phyloP scores from a whole-genome alignment of 2,797 vertebrate genomes.

The Kryptopterus vitreolus region DNA sequence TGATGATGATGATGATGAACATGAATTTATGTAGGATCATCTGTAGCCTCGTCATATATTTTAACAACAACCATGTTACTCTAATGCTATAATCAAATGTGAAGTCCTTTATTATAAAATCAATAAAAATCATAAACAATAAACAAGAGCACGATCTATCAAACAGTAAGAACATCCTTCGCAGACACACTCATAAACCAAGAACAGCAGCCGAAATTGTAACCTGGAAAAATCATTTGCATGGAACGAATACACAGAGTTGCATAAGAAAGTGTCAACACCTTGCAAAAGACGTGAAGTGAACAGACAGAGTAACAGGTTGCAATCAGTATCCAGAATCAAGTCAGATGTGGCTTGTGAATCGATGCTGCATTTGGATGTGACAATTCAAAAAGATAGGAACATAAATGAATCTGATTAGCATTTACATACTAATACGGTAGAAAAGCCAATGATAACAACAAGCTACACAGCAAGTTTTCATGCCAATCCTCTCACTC shows the following conservation, averaged over 20 bases:
- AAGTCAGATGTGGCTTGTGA: not conserved
- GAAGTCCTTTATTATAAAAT: not conserved
- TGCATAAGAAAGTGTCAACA: not conserved
- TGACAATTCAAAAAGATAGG: not conserved
- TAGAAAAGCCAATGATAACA: not conserved
- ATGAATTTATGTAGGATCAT: not conserved
- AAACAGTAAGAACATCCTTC: not conserved
- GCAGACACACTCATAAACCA: not conserved
- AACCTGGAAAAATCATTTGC: not conserved
- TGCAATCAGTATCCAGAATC: slow-evolving; percentile 2
- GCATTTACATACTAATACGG: not conserved
- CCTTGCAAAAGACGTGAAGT: not conserved
- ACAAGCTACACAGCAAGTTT: not conserved
- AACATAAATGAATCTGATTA: not conserved
- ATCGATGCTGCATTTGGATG: not conserved
- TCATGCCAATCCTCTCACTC: not conserved
- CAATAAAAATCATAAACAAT: not conserved
- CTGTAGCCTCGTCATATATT: not conserved
- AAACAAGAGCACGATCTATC: not conserved
- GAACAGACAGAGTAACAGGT: not conserved
- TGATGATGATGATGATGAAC: not conserved
- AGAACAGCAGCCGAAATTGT: not conserved
- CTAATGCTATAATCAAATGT: not conserved
- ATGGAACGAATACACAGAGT: not conserved
- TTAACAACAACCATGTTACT: not conserved